A percentile compares a stretch with the other conserved stretches of the same genome.
These are phyloP conservation scores for Bombylius discolor DNA, from an alignment of 2,888 invertebrate genomes.

Conservation along the genomic window DNA sequence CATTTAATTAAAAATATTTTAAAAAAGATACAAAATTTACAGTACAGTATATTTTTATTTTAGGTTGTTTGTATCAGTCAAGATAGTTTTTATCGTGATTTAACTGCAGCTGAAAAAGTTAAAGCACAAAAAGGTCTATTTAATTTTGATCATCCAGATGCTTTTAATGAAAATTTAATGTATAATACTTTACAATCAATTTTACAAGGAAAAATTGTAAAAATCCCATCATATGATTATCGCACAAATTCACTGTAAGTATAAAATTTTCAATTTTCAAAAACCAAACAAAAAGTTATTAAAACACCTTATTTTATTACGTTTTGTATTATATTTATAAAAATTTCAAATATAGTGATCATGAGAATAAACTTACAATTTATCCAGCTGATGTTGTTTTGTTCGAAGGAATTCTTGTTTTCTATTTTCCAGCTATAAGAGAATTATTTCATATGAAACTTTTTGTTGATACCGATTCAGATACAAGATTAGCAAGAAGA, in stretches of 20 bases:
- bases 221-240: constrained; percentile 90
- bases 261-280: background rate
- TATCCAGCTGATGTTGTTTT: constrained; percentile 95
- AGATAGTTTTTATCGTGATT: constrained; percentile 90
- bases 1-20: too few species aligned
- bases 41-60: too few species aligned
- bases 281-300: too few species aligned
- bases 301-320: too few species aligned
- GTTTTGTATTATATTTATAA: too few species aligned
- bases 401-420: constrained; percentile 95
- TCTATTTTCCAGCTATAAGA: constrained; percentile 90
- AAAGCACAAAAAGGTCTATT: constrained; percentile 82
- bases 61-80: constrained; percentile 85
- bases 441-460: constrained; percentile 97
- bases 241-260: constrained; percentile 73
- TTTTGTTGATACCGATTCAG: constrained; percentile 98
- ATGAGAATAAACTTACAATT: constrained; percentile 60
- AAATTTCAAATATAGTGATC: constrained; percentile 35
- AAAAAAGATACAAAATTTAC: too few species aligned
- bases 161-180: constrained; percentile 84
- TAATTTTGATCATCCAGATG: constrained; percentile 98
- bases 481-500: constrained; percentile 88
- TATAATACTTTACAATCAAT: constrained; percentile 68
- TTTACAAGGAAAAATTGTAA: constrained; percentile 70
- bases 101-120: constrained; percentile 64